phyloP scores from a whole-genome alignment of 2,113 vertebrate species.

The Thomomys bottae region DNA sequence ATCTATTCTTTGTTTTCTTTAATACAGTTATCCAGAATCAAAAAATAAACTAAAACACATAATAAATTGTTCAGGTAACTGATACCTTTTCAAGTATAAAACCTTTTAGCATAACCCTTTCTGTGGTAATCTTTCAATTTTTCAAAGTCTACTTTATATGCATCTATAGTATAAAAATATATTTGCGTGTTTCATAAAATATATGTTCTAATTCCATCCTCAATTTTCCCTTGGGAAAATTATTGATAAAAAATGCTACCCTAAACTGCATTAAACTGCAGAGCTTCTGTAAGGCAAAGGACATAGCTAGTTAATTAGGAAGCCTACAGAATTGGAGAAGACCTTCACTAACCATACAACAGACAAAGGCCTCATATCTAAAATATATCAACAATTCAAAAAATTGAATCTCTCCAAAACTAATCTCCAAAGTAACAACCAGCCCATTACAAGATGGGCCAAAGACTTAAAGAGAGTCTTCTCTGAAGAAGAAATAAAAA shows the following conservation, averaged over 20 bases:
- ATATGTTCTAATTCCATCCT: slow-evolving; percentile 29
- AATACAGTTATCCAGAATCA: slow-evolving; percentile 7
- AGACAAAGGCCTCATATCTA: too few relatives aligned
- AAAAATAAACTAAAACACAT: background rate
- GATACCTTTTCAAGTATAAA: slow-evolving; percentile 5
- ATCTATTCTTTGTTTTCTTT: background rate
- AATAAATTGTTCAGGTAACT: slow-evolving; percentile 29
- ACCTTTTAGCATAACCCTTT: slow-evolving; percentile 24
- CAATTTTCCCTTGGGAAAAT: background rate
- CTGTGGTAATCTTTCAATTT: background rate
- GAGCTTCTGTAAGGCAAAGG: too few relatives aligned
- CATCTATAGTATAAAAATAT: background rate
- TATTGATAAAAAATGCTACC: background rate
- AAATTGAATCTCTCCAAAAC: too few relatives aligned
- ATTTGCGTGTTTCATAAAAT: background rate
- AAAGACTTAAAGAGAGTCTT: too few relatives aligned
- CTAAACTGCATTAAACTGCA: too few relatives aligned
- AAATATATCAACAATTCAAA: too few relatives aligned
- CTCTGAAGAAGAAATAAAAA: too few relatives aligned
- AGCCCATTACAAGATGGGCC: too few relatives aligned
- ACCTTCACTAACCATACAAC: too few relatives aligned
- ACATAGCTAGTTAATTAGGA: too few relatives aligned
- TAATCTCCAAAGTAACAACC: too few relatives aligned
- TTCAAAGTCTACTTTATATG: background rate
- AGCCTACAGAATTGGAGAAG: too few relatives aligned